Percentiles rank a stretch among this genome's conserved stretches.
These are phyloP conservation scores for Theocolax elegans DNA, from an alignment of 1,140 invertebrate species.

Conservation along the genomic window DNA sequence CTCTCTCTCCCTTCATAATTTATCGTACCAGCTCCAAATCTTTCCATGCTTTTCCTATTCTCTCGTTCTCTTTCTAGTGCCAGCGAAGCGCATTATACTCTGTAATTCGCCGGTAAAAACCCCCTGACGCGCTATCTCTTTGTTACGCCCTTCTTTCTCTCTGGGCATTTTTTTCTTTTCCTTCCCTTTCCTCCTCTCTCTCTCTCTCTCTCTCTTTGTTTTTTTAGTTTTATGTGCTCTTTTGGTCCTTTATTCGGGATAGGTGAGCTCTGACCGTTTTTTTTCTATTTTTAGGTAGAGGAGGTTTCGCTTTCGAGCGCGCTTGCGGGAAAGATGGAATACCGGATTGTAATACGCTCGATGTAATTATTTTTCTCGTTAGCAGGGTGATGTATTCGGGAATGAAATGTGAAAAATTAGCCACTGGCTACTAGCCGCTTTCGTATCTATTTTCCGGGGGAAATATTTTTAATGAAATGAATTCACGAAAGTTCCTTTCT, in stretches of 20 bases:
- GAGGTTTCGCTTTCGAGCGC: background rate
- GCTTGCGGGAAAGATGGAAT: conserved; percentile 13
- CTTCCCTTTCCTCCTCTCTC: background rate
- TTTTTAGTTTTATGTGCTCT: background rate
- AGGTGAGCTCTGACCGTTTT: background rate
- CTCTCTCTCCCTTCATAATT: conserved; percentile 22
- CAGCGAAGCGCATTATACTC: conserved; percentile 31
- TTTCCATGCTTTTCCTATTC: too few relatives aligned
- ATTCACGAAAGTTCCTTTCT: too few relatives aligned
- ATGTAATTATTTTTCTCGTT: conserved; percentile 38
- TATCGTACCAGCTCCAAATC: conserved; percentile 9
- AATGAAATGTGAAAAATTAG: conserved; percentile 12
- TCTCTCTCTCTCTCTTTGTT: background rate
- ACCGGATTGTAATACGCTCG: conserved; percentile 12
- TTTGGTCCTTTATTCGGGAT: conserved; percentile 6
- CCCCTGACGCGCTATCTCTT: conserved; percentile 29
- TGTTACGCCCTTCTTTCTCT: conserved; percentile 5
- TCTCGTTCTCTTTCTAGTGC: background rate
- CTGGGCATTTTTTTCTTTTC: background rate
- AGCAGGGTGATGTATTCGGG: background rate
- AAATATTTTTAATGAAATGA: too few relatives aligned
- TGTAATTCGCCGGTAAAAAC: conserved; percentile 35
- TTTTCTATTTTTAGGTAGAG: background rate
- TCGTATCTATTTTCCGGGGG: background rate
- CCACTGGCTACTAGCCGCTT: background rate